phyloP scores from a whole-genome alignment of 2,888 invertebrate species.

The Endomychus coccineus region DNA sequence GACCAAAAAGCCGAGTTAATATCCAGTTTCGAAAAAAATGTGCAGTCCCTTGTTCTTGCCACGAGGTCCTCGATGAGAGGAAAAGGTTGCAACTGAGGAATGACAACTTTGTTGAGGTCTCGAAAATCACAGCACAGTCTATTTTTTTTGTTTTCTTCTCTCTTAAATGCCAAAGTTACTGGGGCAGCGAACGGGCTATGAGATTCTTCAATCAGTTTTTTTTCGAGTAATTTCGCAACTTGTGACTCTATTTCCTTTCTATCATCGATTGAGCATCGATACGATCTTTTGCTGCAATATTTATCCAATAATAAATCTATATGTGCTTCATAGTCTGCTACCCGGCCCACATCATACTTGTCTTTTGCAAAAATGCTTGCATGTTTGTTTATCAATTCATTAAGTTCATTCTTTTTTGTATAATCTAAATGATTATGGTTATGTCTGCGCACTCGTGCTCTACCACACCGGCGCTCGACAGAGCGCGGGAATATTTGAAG shows the following conservation, averaged over 20 bases:
- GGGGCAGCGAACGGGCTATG: constrained; percentile 23
- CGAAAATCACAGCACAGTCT: constrained; percentile 21
- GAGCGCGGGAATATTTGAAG: too few relatives aligned
- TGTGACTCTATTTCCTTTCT: constrained; percentile 21
- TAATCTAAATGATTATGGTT: too few relatives aligned
- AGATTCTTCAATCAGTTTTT: constrained; percentile 24
- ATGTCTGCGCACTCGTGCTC: too few relatives aligned
- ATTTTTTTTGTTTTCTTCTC: constrained; percentile 20
- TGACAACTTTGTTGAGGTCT: constrained; percentile 31
- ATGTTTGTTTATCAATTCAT: too few relatives aligned
- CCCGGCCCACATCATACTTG: too few relatives aligned
- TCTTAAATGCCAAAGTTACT: constrained; percentile 18
- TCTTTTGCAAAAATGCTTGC: too few relatives aligned
- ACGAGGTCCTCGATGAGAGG: constrained; percentile 26
- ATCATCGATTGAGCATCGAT: not conserved
- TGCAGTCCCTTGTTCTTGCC: constrained; percentile 31
- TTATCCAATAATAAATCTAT: too few relatives aligned
- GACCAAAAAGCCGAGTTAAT: constrained; percentile 35
- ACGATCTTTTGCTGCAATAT: constrained; percentile 3
- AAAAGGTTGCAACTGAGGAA: constrained; percentile 26
- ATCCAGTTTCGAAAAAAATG: constrained; percentile 32
- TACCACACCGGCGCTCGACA: too few relatives aligned
- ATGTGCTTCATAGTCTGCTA: constrained; percentile 2
- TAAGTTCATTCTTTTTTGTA: too few relatives aligned
- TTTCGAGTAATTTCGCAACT: constrained; percentile 20